A percentile compares a stretch with the other conserved stretches of the same genome.
Evolutionary conservation across 2,797 vertebrate species (phyloP).

Genomic region (Girardinus metallicus): DNA sequence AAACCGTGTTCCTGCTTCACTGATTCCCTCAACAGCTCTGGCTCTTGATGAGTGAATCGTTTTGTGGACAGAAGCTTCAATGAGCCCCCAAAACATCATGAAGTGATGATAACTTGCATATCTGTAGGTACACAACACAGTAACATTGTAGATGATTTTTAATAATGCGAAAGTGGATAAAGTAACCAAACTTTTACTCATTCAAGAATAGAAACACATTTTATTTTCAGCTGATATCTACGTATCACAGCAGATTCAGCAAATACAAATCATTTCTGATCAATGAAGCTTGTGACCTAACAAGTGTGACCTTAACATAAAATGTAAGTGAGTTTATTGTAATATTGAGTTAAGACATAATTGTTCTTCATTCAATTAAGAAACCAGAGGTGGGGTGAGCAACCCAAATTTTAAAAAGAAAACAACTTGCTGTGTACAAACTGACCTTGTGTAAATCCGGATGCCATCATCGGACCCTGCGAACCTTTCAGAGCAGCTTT

Average conservation of each 20-base stretch:
- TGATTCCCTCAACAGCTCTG: neutral
- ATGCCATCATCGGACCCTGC: neutral
- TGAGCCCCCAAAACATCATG: conserved; percentile 11
- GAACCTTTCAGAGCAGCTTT: neutral
- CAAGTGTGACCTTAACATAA: too few species aligned
- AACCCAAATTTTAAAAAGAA: neutral
- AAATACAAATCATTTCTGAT: too few species aligned
- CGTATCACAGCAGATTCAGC: too few species aligned
- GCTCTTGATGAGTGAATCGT: neutral
- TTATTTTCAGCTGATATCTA: too few species aligned
- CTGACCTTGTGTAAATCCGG: neutral
- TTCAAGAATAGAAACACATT: neutral
- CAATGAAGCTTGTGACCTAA: too few species aligned
- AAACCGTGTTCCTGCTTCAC: neutral
- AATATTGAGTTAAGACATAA: too few species aligned
- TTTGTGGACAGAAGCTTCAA: conserved; percentile 12
- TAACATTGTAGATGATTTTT: neutral
- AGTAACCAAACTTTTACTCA: neutral
- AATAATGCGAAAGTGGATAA: too few species aligned
- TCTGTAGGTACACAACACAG: too few species aligned
- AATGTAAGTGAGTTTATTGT: too few species aligned
- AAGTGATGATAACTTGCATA: conserved; percentile 16
- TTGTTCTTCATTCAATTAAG: neutral
- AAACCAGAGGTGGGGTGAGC: neutral
- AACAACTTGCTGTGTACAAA: neutral